Conservation (phyloP, 2,888 invertebrate species). For the Leptinotarsa peninsularis region DNA sequence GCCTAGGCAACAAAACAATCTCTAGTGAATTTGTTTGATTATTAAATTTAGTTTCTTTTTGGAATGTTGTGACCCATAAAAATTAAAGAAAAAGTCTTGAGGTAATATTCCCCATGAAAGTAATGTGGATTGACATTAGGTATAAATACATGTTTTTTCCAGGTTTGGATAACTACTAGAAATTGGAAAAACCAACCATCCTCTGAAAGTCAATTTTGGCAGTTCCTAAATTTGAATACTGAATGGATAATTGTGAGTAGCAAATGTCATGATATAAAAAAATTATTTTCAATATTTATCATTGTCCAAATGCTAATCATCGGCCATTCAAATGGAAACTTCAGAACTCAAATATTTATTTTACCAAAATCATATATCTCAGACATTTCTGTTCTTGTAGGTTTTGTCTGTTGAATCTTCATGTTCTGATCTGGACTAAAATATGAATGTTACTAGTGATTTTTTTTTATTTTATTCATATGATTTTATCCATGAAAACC, state of each 20-base stretch:
- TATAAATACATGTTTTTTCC: slow-evolving; percentile 18
- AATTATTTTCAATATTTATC: neutral
- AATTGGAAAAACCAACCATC: slow-evolving; percentile 35
- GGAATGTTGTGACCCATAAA: slow-evolving; percentile 43
- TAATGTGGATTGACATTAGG: neutral
- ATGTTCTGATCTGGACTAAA: too few relatives aligned
- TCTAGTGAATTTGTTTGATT: slow-evolving; percentile 56
- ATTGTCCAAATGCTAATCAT: neutral
- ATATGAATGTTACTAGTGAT: too few relatives aligned
- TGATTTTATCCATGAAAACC: too few relatives aligned
- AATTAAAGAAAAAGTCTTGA: slow-evolving; percentile 15
- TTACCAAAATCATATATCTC: too few relatives aligned
- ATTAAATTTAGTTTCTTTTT: slow-evolving; percentile 53
- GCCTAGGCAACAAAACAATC: slow-evolving; percentile 58
- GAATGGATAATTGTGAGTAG: slow-evolving; percentile 38
- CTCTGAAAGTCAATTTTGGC: slow-evolving; percentile 34
- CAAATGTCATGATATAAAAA: slow-evolving; percentile 7
- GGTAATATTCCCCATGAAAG: neutral
- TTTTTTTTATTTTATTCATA: too few relatives aligned
- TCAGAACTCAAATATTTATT: too few relatives aligned
- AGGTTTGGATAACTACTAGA: slow-evolving; percentile 31
- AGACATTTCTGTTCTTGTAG: too few relatives aligned
- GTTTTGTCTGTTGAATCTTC: too few relatives aligned
- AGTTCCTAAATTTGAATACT: slow-evolving; percentile 36
- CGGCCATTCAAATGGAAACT: too few relatives aligned